phyloP scores from a whole-genome alignment of 2,113 vertebrate genomes.

The Callaeas wilsoni region DNA sequence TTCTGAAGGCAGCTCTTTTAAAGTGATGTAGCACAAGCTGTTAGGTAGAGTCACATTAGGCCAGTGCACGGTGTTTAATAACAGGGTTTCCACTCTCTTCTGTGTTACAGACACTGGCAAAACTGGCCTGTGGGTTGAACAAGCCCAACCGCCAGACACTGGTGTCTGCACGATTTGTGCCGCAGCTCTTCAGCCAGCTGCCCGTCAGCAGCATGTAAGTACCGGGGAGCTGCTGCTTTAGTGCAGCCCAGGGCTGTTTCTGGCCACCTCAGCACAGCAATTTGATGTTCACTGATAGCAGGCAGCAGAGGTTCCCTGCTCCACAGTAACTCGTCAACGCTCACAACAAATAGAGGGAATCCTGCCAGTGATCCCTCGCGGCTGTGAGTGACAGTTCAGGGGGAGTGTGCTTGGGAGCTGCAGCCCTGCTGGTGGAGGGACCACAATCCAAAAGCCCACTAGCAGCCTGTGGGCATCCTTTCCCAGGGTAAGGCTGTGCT shows the following conservation, averaged over 20 bases:
- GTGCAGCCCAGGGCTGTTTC: background rate
- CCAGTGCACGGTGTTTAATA: background rate
- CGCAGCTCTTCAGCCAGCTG: constrained; percentile 84
- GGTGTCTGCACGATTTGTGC: constrained; percentile 80
- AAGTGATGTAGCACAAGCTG: background rate
- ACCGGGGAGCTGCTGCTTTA: background rate
- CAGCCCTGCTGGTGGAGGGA: background rate
- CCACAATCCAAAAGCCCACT: background rate
- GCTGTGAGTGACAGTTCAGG: background rate
- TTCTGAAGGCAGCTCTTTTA: background rate
- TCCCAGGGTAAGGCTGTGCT: background rate
- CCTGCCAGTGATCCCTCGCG: background rate
- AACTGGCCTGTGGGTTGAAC: constrained; percentile 92
- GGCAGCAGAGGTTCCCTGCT: background rate
- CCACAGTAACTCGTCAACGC: background rate
- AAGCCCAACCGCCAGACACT: constrained; percentile 94
- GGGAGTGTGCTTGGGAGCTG: background rate
- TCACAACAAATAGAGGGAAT: background rate
- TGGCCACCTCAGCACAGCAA: background rate
- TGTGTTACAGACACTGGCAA: constrained; percentile 84
- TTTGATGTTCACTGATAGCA: background rate
- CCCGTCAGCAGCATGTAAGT: constrained; percentile 91
- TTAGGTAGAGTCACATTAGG: background rate
- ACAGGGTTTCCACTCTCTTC: background rate
- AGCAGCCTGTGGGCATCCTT: background rate